Conservation (phyloP, 2,888 invertebrate genomes). For the Argynnis bischoffii region DNA sequence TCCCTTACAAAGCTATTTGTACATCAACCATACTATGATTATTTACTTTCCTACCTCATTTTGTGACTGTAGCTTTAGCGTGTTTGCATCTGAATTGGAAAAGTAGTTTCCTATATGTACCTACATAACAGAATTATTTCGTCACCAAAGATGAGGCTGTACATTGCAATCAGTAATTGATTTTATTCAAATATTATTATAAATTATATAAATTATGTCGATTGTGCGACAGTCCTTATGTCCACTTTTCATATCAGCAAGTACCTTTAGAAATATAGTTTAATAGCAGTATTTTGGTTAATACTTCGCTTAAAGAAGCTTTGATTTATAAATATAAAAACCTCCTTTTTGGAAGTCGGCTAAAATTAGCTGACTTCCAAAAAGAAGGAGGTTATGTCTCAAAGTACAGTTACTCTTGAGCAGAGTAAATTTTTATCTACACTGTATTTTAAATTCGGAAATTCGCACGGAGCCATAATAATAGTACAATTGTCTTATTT, state of each 20-base stretch:
- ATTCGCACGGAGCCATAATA: too few species aligned
- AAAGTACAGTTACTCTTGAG: too few species aligned
- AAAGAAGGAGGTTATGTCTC: too few species aligned
- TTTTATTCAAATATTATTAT: conserved; percentile 39
- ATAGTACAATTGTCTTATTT: too few species aligned
- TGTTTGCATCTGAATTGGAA: conserved; percentile 54
- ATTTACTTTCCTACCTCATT: conserved; percentile 78
- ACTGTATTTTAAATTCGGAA: too few species aligned
- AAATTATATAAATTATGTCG: conserved; percentile 15
- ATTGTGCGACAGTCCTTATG: conserved; percentile 13
- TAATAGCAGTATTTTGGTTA: conserved; percentile 30
- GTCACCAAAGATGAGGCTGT: conserved; percentile 79
- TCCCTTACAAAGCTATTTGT: conserved; percentile 8
- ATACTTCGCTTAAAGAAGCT: neutral
- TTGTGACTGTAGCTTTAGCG: conserved; percentile 67
- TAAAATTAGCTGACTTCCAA: too few species aligned
- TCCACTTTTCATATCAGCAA: conserved; percentile 59
- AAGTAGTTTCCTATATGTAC: conserved; percentile 32
- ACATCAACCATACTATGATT: conserved; percentile 40
- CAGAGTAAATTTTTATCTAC: too few species aligned
- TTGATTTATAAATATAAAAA: neutral
- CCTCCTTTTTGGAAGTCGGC: too few species aligned
- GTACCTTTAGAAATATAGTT: conserved; percentile 52
- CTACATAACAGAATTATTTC: conserved; percentile 41
- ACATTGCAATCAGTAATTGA: conserved; percentile 49